Evolutionary conservation across 2,888 invertebrate species (phyloP), one percentile per base, ranked within the genome.

Genomic region (Drosophila imparisetae): DNA sequence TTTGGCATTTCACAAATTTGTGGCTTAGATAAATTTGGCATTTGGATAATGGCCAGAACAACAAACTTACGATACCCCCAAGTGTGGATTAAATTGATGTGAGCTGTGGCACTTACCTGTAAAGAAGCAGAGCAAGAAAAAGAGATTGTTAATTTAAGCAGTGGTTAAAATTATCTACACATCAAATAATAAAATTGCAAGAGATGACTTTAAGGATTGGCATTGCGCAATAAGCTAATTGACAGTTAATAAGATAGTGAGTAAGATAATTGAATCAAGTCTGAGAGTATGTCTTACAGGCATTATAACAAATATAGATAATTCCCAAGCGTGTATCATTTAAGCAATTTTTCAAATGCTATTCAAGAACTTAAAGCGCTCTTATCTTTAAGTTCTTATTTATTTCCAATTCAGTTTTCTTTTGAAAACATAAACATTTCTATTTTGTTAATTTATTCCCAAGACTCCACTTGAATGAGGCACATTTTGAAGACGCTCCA

Each of bases 21-120:
- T 67, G 72, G 70, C 42, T 63, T 65, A 67, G 65, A 71, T 81
- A 66, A 74, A 84, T 78, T 74, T 69, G 68, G 63, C 73, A 83
- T 66, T 83, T 67, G 75, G 63, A 66, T 85, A 77, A 80, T 83
- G 71, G 73, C 66, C 55, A 38, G n/a, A 54, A 36, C 66, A 62
- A 32, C 42, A 48, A 63, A 79, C 88, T 84, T 79, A 89, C 73
- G 84, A 68, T 75, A 78, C 69, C 76, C 87, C 65, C 64, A 70
- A 66, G 77, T 68, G 72, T 54, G 65, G 65, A 11, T 62, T 32
- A 63, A 68, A 69, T 72, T 59, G 78, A 69, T 70, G 61, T 38
- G 66, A 54, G 66, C 27, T 45, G 24, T n/a, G 54, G 7, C 57
- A 80, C 85, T 86, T 86, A 89, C 86, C 90, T 86, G 86, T 8